These are phyloP conservation scores for Xanthia icteritia DNA, from an alignment of 2,888 invertebrate genomes.

Conservation along the genomic window DNA sequence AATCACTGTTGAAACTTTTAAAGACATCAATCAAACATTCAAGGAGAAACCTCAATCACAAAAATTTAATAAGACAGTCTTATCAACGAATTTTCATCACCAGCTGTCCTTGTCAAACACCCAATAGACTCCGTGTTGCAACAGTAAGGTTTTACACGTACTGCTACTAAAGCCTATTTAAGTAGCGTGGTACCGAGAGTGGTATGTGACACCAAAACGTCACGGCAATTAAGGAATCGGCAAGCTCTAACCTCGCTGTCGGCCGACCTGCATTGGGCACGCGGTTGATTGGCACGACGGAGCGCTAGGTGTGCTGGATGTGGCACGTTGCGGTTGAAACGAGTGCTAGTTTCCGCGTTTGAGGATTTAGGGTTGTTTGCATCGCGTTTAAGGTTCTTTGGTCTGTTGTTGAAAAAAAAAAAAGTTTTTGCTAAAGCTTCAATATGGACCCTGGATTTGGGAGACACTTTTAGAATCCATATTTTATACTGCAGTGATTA, in stretches of 20 bases:
- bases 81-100: constrained; percentile 53
- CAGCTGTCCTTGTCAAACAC: constrained; percentile 60
- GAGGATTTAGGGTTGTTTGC: not conserved
- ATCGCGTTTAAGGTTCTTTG: not conserved
- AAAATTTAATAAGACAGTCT: constrained; percentile 57
- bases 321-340: constrained; percentile 36
- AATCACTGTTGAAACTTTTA: constrained; percentile 40
- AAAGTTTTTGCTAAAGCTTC: not conserved
- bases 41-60: constrained; percentile 49
- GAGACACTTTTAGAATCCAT: too few relatives aligned
- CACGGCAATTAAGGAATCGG: constrained; percentile 91
- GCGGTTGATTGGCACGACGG: constrained; percentile 85
- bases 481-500: too few relatives aligned
- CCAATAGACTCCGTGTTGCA: constrained; percentile 69
- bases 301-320: constrained; percentile 65
- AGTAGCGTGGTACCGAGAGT: constrained; percentile 79
- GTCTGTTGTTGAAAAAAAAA: not conserved
- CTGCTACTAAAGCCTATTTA: constrained; percentile 73
- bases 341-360: constrained; percentile 1
- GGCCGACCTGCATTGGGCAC: constrained; percentile 84
- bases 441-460: too few relatives aligned
- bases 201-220: constrained; percentile 90
- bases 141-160: constrained; percentile 71
- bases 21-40: constrained; percentile 51
- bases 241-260: constrained; percentile 89